Evolutionary conservation across 2,888 invertebrate species (phyloP).

Genomic region (Epirrita christyi): DNA sequence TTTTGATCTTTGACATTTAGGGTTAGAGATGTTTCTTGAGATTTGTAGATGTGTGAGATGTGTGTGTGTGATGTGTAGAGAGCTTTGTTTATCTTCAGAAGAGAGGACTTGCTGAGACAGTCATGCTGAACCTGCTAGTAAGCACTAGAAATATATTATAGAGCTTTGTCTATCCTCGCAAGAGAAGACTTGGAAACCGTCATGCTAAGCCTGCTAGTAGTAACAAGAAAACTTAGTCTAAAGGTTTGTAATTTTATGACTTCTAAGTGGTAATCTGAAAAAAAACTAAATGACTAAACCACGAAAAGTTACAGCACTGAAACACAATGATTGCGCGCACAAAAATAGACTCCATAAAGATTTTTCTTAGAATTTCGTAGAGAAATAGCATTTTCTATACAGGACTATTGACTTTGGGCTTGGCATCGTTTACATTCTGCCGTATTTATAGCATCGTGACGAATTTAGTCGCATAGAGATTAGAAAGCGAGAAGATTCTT

Average conservation of each 20-base stretch:
- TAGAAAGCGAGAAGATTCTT: conserved; percentile 42
- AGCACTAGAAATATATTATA: too few relatives aligned
- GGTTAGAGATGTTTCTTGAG: too few relatives aligned
- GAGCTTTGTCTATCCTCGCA: too few relatives aligned
- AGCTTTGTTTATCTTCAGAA: too few relatives aligned
- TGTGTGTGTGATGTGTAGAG: too few relatives aligned
- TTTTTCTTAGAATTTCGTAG: conserved; percentile 32
- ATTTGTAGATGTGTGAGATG: too few relatives aligned
- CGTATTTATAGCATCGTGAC: conserved; percentile 45
- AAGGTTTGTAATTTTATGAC: neutral
- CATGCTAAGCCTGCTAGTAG: too few relatives aligned
- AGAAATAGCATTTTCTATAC: conserved; percentile 38
- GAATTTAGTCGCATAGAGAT: conserved; percentile 42
- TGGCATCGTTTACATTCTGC: conserved; percentile 60
- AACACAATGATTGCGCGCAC: conserved; percentile 20
- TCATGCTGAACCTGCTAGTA: too few relatives aligned
- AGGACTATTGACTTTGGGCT: conserved; percentile 57
- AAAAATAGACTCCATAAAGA: conserved; percentile 22
- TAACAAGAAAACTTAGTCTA: too few relatives aligned
- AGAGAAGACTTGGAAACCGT: too few relatives aligned
- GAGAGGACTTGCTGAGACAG: too few relatives aligned
- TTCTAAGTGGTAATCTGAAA: neutral
- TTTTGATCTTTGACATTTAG: too few relatives aligned
- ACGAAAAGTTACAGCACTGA: conserved; percentile 20
- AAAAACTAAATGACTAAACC: conserved; percentile 23